These are phyloP conservation scores for Pampusana beccarii DNA, from an alignment of 2,113 vertebrate species.

Conservation along the genomic window DNA sequence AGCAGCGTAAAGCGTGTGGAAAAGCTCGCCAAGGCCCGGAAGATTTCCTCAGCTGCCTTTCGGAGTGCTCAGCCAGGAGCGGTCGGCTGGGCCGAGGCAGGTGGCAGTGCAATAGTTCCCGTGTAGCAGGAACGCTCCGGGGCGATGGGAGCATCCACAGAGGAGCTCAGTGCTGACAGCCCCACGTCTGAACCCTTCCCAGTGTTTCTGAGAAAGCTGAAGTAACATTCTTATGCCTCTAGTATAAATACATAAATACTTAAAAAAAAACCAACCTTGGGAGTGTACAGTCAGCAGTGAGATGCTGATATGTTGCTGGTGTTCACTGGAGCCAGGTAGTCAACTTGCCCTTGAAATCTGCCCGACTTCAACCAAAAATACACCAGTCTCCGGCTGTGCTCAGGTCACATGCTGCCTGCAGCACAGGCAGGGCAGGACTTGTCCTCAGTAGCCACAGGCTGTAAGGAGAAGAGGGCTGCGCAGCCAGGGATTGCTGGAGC, in stretches of 20 bases:
- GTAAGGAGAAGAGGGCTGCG: rapidly evolving
- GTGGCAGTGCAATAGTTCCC: rapidly evolving
- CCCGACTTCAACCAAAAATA: not conserved
- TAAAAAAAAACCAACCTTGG: not conserved
- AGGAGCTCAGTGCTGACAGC: not conserved
- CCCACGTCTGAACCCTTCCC: not conserved
- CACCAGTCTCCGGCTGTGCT: not conserved
- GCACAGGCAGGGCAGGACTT: not conserved
- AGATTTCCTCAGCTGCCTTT: not conserved
- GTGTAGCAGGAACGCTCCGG: rapidly evolving
- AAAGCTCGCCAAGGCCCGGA: not conserved
- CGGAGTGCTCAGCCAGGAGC: not conserved
- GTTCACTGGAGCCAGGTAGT: not conserved
- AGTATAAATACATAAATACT: constrained; percentile 57
- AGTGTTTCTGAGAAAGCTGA: not conserved
- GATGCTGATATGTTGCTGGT: not conserved
- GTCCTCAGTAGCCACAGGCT: not conserved
- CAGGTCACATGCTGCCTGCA: not conserved
- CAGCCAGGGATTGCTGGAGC: not conserved
- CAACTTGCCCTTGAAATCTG: not conserved
- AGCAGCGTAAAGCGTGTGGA: not conserved
- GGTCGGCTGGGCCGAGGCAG: rapidly evolving
- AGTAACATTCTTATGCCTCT: not conserved
- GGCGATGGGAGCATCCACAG: not conserved
- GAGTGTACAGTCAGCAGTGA: not conserved